A percentile compares a stretch with the other conserved stretches of the same genome.
phyloP scores from a whole-genome alignment of 2,113 vertebrate species.

The Chlorocebus sabaeus region DNA sequence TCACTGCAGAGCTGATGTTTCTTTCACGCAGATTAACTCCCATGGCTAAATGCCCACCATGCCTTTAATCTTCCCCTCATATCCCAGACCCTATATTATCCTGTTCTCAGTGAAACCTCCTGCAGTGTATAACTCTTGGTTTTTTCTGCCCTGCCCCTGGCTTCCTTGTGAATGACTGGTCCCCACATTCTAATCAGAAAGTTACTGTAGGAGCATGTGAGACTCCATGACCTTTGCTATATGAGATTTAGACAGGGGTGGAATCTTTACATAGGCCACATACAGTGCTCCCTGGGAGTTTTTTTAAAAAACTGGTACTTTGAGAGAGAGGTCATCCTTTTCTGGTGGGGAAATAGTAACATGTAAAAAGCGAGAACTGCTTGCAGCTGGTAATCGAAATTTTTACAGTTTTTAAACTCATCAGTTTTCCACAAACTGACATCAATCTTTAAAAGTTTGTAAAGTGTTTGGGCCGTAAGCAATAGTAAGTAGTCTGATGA shows the following conservation, averaged over 20 bases:
- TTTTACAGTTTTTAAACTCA: no score
- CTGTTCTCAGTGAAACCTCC: neutral
- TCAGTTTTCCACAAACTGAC: neutral
- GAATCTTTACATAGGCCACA: neutral
- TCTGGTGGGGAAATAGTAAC: neutral
- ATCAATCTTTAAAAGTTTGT: neutral
- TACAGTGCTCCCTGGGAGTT: neutral
- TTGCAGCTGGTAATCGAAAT: no score
- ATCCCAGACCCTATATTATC: neutral
- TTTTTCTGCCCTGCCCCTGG: neutral
- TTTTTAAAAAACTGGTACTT: neutral
- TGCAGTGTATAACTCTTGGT: neutral
- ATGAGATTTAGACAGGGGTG: neutral
- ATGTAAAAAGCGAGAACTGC: neutral
- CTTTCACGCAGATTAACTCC: neutral
- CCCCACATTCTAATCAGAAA: neutral
- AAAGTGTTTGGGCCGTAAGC: neutral
- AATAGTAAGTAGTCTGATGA: neutral
- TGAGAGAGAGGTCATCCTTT: neutral
- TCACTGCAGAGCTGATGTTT: neutral
- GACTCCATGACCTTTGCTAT: neutral
- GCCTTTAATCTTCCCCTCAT: neutral
- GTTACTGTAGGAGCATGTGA: neutral
- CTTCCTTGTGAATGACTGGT: neutral
- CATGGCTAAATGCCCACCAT: neutral